A percentile compares a stretch with the other conserved stretches of the same genome.
phyloP scores from a whole-genome alignment of 2,113 vertebrate species.

The Camelus dromedarius region DNA sequence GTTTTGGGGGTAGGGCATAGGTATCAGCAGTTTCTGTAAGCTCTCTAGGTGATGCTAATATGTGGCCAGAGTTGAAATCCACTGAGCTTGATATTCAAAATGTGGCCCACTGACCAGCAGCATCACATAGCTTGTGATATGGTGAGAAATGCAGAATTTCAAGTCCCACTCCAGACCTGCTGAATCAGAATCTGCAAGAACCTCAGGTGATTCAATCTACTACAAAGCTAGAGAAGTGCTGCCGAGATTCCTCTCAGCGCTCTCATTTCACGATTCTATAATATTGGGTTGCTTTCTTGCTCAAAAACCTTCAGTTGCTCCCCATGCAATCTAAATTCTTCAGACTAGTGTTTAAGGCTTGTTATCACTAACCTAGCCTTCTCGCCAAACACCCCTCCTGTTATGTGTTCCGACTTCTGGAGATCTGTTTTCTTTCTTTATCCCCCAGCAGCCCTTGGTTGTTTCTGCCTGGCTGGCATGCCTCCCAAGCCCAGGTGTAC shows the following conservation, averaged over 20 bases:
- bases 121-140: neutral
- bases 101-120: too few species aligned
- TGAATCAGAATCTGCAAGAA: neutral
- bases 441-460: neutral
- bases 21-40: neutral
- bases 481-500: too few species aligned
- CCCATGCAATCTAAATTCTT: neutral
- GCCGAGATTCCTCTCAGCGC: neutral
- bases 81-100: neutral
- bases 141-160: neutral
- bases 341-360: neutral
- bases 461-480: neutral
- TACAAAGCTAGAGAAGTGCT: neutral
- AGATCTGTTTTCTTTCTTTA: neutral
- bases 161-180: neutral
- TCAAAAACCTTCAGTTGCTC: neutral
- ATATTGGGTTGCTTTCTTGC: neutral
- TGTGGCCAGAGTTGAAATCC: neutral
- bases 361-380: neutral
- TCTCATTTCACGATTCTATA: neutral
- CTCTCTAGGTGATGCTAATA: neutral
- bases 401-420: neutral
- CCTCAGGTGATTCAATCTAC: too few species aligned
- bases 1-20: neutral
- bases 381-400: neutral